Conservation (phyloP, 35 echinoderm and acorn worm species). For the Acanthaster planci region DNA sequence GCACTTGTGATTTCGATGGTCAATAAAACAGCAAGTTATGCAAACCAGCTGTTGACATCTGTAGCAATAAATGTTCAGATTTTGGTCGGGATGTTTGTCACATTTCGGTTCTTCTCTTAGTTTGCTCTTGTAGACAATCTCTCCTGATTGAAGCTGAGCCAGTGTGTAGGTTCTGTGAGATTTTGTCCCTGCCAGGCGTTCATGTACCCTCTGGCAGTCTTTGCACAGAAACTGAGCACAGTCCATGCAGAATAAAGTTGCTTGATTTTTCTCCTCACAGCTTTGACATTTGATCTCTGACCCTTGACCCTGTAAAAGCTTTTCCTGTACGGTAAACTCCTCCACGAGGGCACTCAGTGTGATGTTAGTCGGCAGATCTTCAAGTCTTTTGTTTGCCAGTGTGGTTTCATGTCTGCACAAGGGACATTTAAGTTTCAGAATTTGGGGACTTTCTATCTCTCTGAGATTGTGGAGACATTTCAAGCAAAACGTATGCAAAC, state of each 20-base stretch:
- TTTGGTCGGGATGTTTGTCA: background rate
- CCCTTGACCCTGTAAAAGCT: background rate
- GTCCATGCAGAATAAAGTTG: background rate
- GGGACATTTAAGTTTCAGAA: background rate
- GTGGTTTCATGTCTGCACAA: background rate
- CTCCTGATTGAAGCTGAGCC: background rate
- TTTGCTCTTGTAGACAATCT: background rate
- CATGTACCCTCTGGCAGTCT: background rate
- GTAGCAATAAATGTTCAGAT: background rate
- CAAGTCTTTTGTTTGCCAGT: background rate
- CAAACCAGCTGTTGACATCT: background rate
- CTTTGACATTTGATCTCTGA: slow-evolving; percentile 15
- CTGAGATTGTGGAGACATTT: background rate
- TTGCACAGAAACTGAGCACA: background rate
- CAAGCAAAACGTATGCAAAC: background rate
- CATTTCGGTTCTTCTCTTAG: slow-evolving; percentile 11
- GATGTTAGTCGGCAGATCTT: background rate
- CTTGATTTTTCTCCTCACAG: background rate
- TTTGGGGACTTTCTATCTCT: background rate
- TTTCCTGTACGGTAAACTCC: background rate
- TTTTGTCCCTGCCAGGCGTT: background rate
- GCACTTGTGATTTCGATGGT: background rate
- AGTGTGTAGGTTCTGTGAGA: background rate
- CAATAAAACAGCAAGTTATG: background rate
- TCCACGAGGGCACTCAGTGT: background rate